These are phyloP conservation scores for Acestrorhynchus altus DNA, from an alignment of 2,797 vertebrate genomes.

Conservation along the genomic window DNA sequence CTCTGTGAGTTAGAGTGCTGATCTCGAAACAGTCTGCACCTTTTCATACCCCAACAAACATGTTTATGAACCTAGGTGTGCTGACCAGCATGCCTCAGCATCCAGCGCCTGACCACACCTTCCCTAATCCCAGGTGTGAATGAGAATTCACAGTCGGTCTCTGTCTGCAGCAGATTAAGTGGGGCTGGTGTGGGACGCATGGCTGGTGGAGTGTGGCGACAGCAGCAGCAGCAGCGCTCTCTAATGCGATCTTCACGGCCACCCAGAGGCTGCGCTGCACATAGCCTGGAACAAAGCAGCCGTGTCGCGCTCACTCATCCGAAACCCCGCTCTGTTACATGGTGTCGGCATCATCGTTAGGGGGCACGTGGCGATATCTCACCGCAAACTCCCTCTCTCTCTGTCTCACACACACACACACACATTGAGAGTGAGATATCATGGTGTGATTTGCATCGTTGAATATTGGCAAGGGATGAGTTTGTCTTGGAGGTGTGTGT, in stretches of 20 bases:
- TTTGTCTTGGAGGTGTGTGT: constrained; percentile 57
- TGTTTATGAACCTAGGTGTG: not conserved
- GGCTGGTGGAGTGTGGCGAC: constrained; percentile 33
- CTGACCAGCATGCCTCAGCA: not conserved
- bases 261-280: constrained; percentile 46
- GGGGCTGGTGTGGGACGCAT: constrained; percentile 34
- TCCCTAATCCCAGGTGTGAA: constrained; percentile 35
- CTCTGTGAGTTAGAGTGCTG: not conserved
- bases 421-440: constrained; percentile 58
- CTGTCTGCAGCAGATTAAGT: constrained; percentile 41
- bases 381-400: constrained; percentile 2
- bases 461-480: constrained; percentile 61
- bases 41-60: not conserved
- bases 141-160: constrained; percentile 28
- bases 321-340: constrained; percentile 57
- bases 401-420: constrained; percentile 24
- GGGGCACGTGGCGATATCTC: constrained; percentile 55
- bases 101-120: not conserved
- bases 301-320: constrained; percentile 54
- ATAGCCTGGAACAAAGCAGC: constrained; percentile 51
- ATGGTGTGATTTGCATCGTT: constrained; percentile 71
- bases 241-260: constrained; percentile 52
- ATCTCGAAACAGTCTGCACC: not conserved
- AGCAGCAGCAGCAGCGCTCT: constrained; percentile 25
- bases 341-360: constrained; percentile 68